Percentiles rank a stretch among this genome's conserved stretches.
Conservation (phyloP, 2,113 vertebrate species). For the Pseudopipra pipra region DNA sequence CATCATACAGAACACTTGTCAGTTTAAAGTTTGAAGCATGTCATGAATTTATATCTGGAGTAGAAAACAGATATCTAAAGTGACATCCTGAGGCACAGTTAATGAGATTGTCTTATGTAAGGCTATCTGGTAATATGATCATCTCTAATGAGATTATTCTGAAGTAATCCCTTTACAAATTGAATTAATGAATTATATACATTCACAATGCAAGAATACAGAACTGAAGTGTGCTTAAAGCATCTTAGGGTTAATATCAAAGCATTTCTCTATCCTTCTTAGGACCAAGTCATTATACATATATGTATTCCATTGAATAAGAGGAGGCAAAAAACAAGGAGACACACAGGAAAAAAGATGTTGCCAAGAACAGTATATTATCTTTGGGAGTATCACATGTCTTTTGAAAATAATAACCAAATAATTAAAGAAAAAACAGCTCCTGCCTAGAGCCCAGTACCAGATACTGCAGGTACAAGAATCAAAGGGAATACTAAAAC, state of each 20-base stretch:
- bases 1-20: background rate
- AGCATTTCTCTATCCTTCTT: background rate
- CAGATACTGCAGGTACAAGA: background rate
- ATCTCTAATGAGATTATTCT: constrained; percentile 62
- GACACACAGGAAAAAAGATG: background rate
- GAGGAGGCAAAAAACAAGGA: background rate
- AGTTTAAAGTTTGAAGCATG: constrained; percentile 17
- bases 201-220: constrained; percentile 32
- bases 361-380: background rate
- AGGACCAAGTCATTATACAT: background rate
- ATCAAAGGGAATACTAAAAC: background rate
- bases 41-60: constrained; percentile 51
- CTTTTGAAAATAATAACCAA: background rate
- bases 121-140: constrained; percentile 60
- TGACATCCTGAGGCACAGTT: constrained; percentile 55
- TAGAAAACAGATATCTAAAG: constrained; percentile 62
- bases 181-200: constrained; percentile 62
- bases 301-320: background rate
- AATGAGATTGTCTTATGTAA: constrained; percentile 71
- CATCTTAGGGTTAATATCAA: background rate
- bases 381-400: background rate
- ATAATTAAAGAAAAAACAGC: background rate
- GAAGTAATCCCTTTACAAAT: constrained; percentile 65
- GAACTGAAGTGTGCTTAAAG: background rate
- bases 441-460: background rate